These are phyloP conservation scores for Caenorhabditis macrosperma DNA, from an alignment of 2,888 invertebrate species.

Conservation along the genomic window DNA sequence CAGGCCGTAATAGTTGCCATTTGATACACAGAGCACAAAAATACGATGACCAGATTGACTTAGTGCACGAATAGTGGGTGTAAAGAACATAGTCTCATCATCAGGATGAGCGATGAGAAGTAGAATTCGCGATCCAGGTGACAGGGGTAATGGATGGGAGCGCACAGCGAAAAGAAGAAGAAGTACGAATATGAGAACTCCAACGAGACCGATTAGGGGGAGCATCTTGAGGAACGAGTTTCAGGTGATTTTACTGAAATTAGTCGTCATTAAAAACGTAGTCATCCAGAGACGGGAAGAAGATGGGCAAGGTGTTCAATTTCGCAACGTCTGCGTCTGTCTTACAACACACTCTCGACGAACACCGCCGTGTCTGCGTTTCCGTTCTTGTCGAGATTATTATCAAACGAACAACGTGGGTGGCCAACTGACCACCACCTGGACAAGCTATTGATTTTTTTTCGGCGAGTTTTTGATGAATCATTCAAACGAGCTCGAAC, in stretches of 20 bases:
- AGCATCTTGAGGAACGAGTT: constrained; percentile 41
- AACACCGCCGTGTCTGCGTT: neutral
- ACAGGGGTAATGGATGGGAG: constrained; percentile 49
- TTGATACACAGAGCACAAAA: constrained; percentile 67
- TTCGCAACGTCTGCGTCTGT: too few species aligned
- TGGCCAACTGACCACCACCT: constrained; percentile 29
- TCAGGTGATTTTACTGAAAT: neutral
- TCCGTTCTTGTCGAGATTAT: neutral
- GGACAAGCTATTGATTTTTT: constrained; percentile 9
- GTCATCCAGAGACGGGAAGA: neutral
- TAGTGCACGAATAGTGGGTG: constrained; percentile 84
- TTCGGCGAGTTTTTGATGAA: neutral
- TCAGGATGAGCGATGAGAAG: constrained; percentile 96
- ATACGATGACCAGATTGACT: constrained; percentile 58
- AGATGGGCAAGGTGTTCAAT: neutral
- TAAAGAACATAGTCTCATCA: constrained; percentile 99
- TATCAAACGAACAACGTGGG: neutral
- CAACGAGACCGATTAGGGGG: constrained; percentile 44
- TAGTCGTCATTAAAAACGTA: neutral
- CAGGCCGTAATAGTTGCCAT: constrained; percentile 67
- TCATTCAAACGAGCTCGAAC: too few species aligned
- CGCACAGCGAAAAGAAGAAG: constrained; percentile 63
- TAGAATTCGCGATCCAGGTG: constrained; percentile 82
- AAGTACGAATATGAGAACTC: constrained; percentile 59
- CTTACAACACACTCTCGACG: neutral